A percentile compares a stretch with the other conserved stretches of the same genome.
phyloP scores from a whole-genome alignment of 2,888 invertebrate species.

The Abscondita cerata region DNA sequence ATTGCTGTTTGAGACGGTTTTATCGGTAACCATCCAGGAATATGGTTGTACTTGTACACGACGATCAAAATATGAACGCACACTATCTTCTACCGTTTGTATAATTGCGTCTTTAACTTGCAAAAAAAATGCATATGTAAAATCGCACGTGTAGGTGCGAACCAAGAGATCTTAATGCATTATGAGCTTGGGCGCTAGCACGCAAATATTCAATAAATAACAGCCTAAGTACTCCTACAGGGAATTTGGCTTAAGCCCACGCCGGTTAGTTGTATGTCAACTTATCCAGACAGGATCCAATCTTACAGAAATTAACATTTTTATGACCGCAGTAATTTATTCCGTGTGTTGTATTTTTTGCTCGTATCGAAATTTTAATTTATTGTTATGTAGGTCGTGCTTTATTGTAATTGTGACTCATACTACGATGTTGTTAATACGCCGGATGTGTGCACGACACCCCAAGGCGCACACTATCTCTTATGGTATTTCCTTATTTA shows the following conservation, averaged over 20 bases:
- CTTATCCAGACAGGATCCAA: constrained; percentile 30
- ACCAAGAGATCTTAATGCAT: constrained; percentile 19
- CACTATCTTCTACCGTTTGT: too few relatives aligned
- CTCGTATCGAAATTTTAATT: constrained; percentile 27
- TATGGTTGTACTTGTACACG: too few relatives aligned
- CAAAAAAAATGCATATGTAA: too few relatives aligned
- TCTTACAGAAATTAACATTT: constrained; percentile 32
- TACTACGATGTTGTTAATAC: constrained; percentile 9
- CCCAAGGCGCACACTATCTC: background rate
- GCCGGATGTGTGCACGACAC: background rate
- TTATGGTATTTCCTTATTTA: constrained; percentile 13
- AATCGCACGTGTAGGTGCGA: constrained; percentile 20
- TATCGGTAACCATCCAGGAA: too few relatives aligned
- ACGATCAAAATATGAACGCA: too few relatives aligned
- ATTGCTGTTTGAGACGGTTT: too few relatives aligned
- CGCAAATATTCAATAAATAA: constrained; percentile 44
- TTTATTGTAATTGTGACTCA: constrained; percentile 20
- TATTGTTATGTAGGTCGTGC: constrained; percentile 29
- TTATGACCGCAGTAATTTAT: constrained; percentile 34
- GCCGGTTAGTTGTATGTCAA: constrained; percentile 32
- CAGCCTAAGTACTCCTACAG: constrained; percentile 39
- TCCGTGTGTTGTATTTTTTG: constrained; percentile 21
- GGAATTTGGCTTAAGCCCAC: constrained; percentile 38
- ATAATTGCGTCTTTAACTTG: too few relatives aligned
- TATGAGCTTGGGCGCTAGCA: constrained; percentile 28